Conservation (phyloP, 2,797 vertebrate species). For the Brachyalestes nurse region DNA sequence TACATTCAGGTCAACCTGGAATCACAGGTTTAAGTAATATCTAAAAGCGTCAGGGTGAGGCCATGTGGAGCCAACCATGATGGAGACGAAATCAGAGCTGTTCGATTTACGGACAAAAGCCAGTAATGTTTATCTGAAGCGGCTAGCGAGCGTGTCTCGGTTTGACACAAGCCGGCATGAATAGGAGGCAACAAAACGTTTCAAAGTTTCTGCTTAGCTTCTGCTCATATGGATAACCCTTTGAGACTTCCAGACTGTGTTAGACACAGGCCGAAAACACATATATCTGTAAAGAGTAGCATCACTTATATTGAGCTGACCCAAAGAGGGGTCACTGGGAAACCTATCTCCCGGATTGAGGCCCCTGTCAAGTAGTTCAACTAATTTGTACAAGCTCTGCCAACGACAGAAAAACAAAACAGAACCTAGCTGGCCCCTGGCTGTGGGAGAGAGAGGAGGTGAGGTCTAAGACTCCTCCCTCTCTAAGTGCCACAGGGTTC, state of each 20-base stretch:
- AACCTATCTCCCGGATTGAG: slow-evolving; percentile 51
- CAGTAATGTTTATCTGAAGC: slow-evolving; percentile 30
- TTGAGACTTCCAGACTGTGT: slow-evolving; percentile 7
- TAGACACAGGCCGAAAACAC: slow-evolving; percentile 1
- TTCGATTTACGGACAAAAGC: slow-evolving; percentile 66
- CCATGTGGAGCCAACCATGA: slow-evolving; percentile 68
- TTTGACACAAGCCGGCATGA: slow-evolving; percentile 2
- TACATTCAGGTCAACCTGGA: slow-evolving; percentile 89
- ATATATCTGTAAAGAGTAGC: slow-evolving; percentile 17
- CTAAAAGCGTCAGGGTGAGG: slow-evolving; percentile 78
- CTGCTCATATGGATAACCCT: background rate
- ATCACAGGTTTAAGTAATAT: slow-evolving; percentile 86
- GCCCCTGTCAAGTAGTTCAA: slow-evolving; percentile 42
- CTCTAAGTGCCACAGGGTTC: slow-evolving; percentile 77
- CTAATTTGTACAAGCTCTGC: slow-evolving; percentile 74
- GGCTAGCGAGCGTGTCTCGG: slow-evolving; percentile 23
- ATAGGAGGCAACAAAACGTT: slow-evolving; percentile 17
- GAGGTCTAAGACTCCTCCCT: slow-evolving; percentile 47
- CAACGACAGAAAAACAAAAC: slow-evolving; percentile 60
- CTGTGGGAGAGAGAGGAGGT: slow-evolving; percentile 50
- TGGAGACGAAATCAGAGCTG: slow-evolving; percentile 74
- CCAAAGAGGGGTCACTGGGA: slow-evolving; percentile 16
- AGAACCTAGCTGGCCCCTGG: slow-evolving; percentile 50
- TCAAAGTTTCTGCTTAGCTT: slow-evolving; percentile 13
- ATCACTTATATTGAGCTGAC: slow-evolving; percentile 22